These are phyloP conservation scores for Heliconius congener DNA, from an alignment of 1,140 invertebrate species.

Conservation along the genomic window DNA sequence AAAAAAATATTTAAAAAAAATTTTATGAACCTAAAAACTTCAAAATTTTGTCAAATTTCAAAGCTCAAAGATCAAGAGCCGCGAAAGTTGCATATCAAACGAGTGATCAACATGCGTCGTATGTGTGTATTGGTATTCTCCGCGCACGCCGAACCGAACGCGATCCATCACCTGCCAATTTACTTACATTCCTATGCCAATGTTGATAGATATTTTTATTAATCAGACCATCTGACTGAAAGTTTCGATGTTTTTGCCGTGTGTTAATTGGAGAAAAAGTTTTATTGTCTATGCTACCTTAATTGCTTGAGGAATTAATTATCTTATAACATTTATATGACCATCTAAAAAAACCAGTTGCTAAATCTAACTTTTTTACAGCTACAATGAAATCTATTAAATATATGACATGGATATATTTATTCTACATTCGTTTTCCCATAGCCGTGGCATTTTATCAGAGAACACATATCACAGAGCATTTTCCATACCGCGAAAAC, in stretches of 20 bases:
- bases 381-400: not conserved
- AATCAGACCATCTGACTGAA: conserved; percentile 39
- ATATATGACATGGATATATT: not conserved
- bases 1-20: not conserved
- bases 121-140: conserved; percentile 39
- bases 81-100: conserved; percentile 41
- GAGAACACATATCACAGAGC: conserved; percentile 30
- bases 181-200: conserved; percentile 45
- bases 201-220: conserved; percentile 46
- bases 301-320: conserved; percentile 22
- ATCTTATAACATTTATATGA: conserved; percentile 1
- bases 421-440: conserved; percentile 6
- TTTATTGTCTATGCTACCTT: conserved; percentile 21
- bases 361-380: not conserved
- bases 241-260: conserved; percentile 19
- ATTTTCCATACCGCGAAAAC: conserved; percentile 36
- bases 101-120: conserved; percentile 42
- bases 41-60: not conserved
- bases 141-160: conserved; percentile 39
- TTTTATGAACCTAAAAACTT: conserved; percentile 2
- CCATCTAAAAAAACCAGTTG: not conserved
- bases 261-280: conserved; percentile 23
- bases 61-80: conserved; percentile 13
- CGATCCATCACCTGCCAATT: conserved; percentile 45
- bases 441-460: conserved; percentile 31